Percentiles rank a stretch among this genome's conserved stretches.
phyloP scores from a whole-genome alignment of 2,888 invertebrate species.

The Ectemnius lituratus region DNA sequence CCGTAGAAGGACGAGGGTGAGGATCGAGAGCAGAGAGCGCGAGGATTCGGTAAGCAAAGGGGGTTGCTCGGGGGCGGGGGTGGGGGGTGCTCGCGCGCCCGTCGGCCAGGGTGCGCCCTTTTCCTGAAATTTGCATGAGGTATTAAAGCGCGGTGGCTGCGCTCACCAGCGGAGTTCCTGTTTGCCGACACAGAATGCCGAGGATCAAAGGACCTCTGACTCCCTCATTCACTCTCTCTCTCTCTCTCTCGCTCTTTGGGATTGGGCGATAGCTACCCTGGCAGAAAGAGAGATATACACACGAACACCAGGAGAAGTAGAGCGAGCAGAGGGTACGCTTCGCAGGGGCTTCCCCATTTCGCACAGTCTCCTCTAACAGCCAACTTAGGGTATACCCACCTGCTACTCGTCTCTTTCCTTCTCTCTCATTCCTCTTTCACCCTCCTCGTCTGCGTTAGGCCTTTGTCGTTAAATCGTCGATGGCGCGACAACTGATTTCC shows the following conservation, averaged over 20 bases:
- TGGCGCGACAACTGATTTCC: slow-evolving; percentile 49
- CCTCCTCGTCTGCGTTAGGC: slow-evolving; percentile 16
- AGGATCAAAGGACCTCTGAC: slow-evolving; percentile 76
- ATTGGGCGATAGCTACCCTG: slow-evolving; percentile 25
- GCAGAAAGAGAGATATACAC: slow-evolving; percentile 25
- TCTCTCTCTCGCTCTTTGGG: slow-evolving; percentile 25
- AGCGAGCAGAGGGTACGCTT: slow-evolving; percentile 22
- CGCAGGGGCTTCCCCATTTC: slow-evolving; percentile 22
- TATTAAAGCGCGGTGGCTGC: slow-evolving; percentile 77
- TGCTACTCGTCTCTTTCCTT: background rate
- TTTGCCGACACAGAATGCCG: slow-evolving; percentile 76
- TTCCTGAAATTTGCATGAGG: slow-evolving; percentile 77
- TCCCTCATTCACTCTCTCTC: slow-evolving; percentile 45
- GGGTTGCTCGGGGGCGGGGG: slow-evolving; percentile 32
- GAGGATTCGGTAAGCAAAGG: slow-evolving; percentile 28
- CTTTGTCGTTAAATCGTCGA: slow-evolving; percentile 59
- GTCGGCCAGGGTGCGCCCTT: slow-evolving; percentile 57
- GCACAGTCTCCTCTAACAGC: slow-evolving; percentile 20
- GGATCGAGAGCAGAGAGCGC: slow-evolving; percentile 44
- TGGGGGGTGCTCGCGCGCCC: slow-evolving; percentile 43
- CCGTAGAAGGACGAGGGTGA: slow-evolving; percentile 38
- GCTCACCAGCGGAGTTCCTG: slow-evolving; percentile 74
- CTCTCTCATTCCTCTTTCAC: slow-evolving; percentile 2
- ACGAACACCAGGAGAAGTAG: slow-evolving; percentile 18
- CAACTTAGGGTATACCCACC: background rate